phyloP scores from a whole-genome alignment of 2,797 vertebrate species.

The Liasis olivaceus region DNA sequence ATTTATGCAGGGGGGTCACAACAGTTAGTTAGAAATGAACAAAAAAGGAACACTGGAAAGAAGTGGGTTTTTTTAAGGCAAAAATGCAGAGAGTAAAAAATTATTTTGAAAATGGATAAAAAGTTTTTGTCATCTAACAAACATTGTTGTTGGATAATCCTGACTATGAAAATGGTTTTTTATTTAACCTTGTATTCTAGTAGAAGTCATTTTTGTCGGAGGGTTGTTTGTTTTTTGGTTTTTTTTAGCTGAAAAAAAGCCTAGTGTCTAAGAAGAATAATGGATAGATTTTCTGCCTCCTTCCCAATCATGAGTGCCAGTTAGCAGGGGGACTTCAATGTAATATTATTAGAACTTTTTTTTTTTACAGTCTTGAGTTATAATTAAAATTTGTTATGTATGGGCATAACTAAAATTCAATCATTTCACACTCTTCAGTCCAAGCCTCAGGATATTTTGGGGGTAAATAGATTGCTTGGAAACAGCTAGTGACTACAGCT shows the following conservation, averaged over 20 bases:
- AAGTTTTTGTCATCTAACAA: constrained; percentile 28
- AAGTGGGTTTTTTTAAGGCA: neutral
- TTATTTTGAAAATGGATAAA: constrained; percentile 51
- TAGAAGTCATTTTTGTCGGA: neutral
- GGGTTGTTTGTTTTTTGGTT: neutral
- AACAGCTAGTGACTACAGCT: constrained; percentile 76
- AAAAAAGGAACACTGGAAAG: neutral
- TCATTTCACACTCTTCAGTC: constrained; percentile 77
- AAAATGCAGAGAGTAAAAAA: neutral
- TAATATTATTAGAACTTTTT: constrained; percentile 73
- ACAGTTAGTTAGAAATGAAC: neutral
- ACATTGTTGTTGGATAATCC: neutral
- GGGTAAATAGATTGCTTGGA: constrained; percentile 82
- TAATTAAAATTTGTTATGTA: constrained; percentile 80
- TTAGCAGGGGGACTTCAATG: constrained; percentile 62
- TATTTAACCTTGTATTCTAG: neutral
- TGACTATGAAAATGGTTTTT: neutral
- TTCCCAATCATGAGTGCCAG: constrained; percentile 52
- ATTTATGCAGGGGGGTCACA: neutral
- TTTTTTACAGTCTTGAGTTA: constrained; percentile 74
- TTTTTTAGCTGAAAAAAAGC: neutral
- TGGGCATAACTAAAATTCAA: constrained; percentile 79
- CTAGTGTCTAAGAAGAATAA: constrained; percentile 40
- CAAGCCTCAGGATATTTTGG: constrained; percentile 76
- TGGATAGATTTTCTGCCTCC: constrained; percentile 49